Percentiles rank a stretch among this genome's conserved stretches.
phyloP scores from a whole-genome alignment of 2,797 vertebrate genomes.

The Smutsia temminckii region DNA sequence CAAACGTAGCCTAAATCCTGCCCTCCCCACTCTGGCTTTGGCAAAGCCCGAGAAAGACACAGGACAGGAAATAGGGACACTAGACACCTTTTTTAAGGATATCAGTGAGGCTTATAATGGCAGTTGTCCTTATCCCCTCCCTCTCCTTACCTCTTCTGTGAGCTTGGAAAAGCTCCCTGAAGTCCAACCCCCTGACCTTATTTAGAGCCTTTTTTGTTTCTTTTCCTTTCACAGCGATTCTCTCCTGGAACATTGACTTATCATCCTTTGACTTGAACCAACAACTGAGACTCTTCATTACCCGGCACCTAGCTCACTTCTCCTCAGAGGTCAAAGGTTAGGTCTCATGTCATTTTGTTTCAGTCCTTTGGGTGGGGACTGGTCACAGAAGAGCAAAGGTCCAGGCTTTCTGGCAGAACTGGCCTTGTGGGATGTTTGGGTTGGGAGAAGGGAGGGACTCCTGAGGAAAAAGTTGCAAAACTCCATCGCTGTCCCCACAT shows the following conservation, averaged over 20 bases:
- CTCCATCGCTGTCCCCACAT: not conserved
- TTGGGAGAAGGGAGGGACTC: not conserved
- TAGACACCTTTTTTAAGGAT: not conserved
- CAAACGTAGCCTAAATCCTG: constrained; percentile 36
- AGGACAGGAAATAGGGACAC: not conserved
- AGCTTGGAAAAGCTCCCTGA: not conserved
- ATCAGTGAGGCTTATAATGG: not conserved
- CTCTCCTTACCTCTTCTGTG: not conserved
- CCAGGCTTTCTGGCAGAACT: constrained; percentile 39
- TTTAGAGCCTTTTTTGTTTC: constrained; percentile 3
- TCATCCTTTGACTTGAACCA: constrained; percentile 91
- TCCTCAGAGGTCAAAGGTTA: constrained; percentile 96
- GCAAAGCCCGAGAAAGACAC: not conserved
- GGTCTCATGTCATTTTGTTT: constrained; percentile 76
- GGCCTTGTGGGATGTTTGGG: constrained; percentile 23
- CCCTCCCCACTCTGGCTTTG: not conserved
- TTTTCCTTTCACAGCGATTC: constrained; percentile 87
- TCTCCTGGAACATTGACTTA: constrained; percentile 91
- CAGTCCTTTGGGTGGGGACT: constrained; percentile 52
- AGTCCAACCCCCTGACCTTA: not conserved
- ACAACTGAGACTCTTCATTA: constrained; percentile 93
- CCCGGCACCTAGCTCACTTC: constrained; percentile 94
- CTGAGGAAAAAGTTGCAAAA: not conserved
- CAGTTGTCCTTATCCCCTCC: not conserved
- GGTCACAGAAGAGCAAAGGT: constrained; percentile 26